Percentiles rank a stretch among this genome's conserved stretches.
These are phyloP conservation scores for Mechanitis messenoides DNA, from an alignment of 2,888 invertebrate species.

Conservation along the genomic window DNA sequence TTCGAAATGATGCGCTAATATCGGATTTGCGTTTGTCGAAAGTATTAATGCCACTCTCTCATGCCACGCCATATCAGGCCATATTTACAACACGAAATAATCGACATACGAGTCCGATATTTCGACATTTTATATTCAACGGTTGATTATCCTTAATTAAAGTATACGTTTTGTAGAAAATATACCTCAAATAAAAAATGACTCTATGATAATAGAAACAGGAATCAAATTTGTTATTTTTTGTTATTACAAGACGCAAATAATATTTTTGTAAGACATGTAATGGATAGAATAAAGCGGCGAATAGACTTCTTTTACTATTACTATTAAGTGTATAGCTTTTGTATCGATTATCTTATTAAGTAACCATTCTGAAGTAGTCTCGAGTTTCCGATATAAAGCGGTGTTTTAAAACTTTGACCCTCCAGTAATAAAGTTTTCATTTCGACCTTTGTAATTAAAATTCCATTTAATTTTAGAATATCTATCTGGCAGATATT, in stretches of 20 bases:
- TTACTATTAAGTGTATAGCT: constrained; percentile 58
- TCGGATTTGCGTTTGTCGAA: constrained; percentile 58
- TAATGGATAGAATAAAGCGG: constrained; percentile 62
- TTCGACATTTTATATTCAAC: constrained; percentile 44
- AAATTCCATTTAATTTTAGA: constrained; percentile 55
- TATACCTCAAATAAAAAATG: constrained; percentile 15
- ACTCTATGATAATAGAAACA: constrained; percentile 28
- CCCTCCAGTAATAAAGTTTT: constrained; percentile 54
- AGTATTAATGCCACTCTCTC: constrained; percentile 50
- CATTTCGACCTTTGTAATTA: constrained; percentile 60
- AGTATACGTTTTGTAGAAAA: constrained; percentile 50
- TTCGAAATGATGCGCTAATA: constrained; percentile 57
- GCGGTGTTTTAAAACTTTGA: constrained; percentile 56
- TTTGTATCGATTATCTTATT: constrained; percentile 49
- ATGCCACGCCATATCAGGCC: constrained; percentile 40
- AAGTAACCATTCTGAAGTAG: constrained; percentile 20
- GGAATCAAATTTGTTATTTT: constrained; percentile 42
- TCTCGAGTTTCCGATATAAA: constrained; percentile 54
- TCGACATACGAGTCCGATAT: constrained; percentile 46
- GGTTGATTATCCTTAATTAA: constrained; percentile 61
- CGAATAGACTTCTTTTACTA: constrained; percentile 50
- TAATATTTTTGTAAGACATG: constrained; percentile 50
- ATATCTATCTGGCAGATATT: constrained; percentile 38
- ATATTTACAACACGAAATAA: constrained; percentile 43
- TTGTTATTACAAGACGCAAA: constrained; percentile 47